Percentiles rank a stretch among this genome's conserved stretches.
Evolutionary conservation across 2,888 invertebrate genomes (phyloP).

Genomic region (Eilema depressum): DNA sequence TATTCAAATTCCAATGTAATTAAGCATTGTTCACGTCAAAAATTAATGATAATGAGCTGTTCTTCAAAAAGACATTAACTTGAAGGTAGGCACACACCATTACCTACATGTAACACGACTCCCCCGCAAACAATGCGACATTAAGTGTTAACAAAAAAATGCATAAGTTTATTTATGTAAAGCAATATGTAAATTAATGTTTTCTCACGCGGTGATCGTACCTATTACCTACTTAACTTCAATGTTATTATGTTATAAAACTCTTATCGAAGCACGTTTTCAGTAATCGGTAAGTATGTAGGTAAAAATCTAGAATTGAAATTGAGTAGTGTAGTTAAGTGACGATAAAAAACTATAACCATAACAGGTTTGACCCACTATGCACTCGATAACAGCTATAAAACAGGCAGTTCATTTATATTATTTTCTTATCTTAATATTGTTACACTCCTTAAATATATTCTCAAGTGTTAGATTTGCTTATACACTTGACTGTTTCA

Average conservation of each 20-base stretch:
- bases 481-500: conserved; percentile 30
- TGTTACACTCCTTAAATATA: conserved; percentile 67
- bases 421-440: conserved; percentile 72
- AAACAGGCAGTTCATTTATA: conserved; percentile 66
- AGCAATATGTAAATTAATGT: conserved; percentile 47
- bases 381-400: conserved; percentile 65
- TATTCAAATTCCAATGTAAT: background rate
- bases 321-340: conserved; percentile 62
- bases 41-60: conserved; percentile 3
- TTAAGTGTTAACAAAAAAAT: conserved; percentile 31
- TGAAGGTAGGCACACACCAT: background rate
- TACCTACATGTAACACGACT: background rate
- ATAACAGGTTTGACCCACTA: conserved; percentile 72
- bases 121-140: conserved; percentile 7
- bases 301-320: conserved; percentile 65
- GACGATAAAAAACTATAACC: conserved; percentile 69
- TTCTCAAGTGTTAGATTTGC: conserved; percentile 40
- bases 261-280: conserved; percentile 53
- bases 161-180: conserved; percentile 32
- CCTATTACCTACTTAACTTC: conserved; percentile 44
- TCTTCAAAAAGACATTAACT: conserved; percentile 7
- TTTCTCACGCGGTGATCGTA: conserved; percentile 28
- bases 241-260: conserved; percentile 56
- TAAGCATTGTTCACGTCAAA: background rate
- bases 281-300: conserved; percentile 53